Evolutionary conservation across 2,888 invertebrate genomes (phyloP), one percentile per base, ranked within the genome.

Genomic region (Corbicula japonica): DNA sequence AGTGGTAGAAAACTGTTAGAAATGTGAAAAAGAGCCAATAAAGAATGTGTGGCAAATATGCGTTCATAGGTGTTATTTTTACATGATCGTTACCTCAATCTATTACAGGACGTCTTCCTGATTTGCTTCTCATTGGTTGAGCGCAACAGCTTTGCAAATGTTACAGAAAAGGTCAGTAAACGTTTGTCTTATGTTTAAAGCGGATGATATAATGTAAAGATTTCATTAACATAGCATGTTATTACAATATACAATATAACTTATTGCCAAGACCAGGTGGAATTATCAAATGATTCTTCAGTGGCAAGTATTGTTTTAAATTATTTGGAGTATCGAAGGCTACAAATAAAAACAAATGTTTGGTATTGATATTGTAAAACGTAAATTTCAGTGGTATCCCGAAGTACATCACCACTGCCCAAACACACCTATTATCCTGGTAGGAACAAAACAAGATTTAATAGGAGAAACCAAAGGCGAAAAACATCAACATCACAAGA

Each of bases 321-420:
- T 52, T 15, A 52, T 5, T 12, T 5, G 28, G 15, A 26, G 23
- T 15, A 52, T 21, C 28, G 4, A 4, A 6, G 28, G 10, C 8
- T 12, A 38, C 18, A 56, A 23, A 56, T 18, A 8, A 32, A 12
- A 56, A 56, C 23, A n/a, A 2, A 56, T n/a, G 48, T 6, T 6
- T 48, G 21, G 48, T n/a, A 48, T 15, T 10, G 10, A 48, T n/a
- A 8, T 6, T 15, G 21, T 58, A 23, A 12, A 8, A 4, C 21
- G 34, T 60, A n/a, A n/a, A 18, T 92, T 95, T 91, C 94, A 97
- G 96, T 99, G 99, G 99, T 99, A 97, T 94, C 99, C 99, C 6
- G 99, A 99, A 94, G 99, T 99, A 70, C 96, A 98, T 94, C 99
- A 99, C 94, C 99, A 99, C 94, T 99, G 99, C 95, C 99, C 99